Evolutionary conservation across 2,888 invertebrate species (phyloP).

Genomic region (Horisme vitalbata): DNA sequence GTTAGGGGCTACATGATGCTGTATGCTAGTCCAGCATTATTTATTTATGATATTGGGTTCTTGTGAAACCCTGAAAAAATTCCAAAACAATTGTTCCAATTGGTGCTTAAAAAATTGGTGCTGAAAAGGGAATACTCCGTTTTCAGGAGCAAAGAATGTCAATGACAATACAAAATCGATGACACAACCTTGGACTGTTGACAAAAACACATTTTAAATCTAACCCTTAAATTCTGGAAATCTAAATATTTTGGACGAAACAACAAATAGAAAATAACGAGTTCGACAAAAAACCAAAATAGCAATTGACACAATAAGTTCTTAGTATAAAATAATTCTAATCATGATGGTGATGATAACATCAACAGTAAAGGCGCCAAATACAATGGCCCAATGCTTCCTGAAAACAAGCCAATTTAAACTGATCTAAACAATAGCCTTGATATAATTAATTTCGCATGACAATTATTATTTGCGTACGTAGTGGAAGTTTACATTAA

Average conservation of each 20-base stretch:
- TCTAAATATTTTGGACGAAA: background rate
- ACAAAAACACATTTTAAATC: background rate
- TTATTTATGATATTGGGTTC: too few relatives aligned
- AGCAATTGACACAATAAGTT: too few relatives aligned
- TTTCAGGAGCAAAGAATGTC: too few relatives aligned
- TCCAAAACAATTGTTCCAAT: too few relatives aligned
- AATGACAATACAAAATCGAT: too few relatives aligned
- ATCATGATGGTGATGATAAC: background rate
- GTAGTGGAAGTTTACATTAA: constrained; percentile 1
- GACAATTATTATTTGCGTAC: background rate
- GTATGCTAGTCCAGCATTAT: too few relatives aligned
- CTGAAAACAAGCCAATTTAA: constrained; percentile 24
- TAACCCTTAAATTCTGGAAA: too few relatives aligned
- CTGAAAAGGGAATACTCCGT: too few relatives aligned
- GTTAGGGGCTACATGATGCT: too few relatives aligned
- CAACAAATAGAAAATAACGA: background rate
- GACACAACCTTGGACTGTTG: background rate
- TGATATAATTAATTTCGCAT: constrained; percentile 13
- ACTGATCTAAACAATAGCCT: constrained; percentile 10
- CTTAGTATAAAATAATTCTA: background rate
- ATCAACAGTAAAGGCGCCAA: constrained; percentile 5
- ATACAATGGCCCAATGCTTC: constrained; percentile 8
- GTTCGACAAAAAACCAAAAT: too few relatives aligned
- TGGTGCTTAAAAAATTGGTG: too few relatives aligned
- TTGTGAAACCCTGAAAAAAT: too few relatives aligned